Evolutionary conservation across 2,888 invertebrate genomes (phyloP), one percentile per base, ranked within the genome.

Genomic region (Platynereis dumerilii): DNA sequence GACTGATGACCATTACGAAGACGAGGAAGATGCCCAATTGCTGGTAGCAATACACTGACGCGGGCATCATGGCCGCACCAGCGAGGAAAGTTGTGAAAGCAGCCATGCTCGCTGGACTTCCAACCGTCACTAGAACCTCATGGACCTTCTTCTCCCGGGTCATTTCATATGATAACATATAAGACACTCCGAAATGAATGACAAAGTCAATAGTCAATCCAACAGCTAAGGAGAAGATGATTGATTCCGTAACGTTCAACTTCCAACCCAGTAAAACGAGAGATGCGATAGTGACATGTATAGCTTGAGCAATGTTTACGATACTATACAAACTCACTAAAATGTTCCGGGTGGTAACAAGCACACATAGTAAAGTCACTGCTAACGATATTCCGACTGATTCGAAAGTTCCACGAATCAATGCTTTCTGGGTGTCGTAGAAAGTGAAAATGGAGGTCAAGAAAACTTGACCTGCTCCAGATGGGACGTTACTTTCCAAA

Each of bases 171-270:
- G 64, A 75, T 53, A 83, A 71, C 67, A 78, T 64, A 72, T 92
- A 96, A 78, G 92, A 92, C 68, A 96, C 90, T 60, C 91, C 91
- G 80, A 94, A 94, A 84, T 96, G 95, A 64, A 96, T 87, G 84
- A 93, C 93, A 81, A 94, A 95, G 86, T 96, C 96, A 34, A 94
- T 92, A 17, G 94, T 91, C 76, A 96, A 87, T 17, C 96, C 97
- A 73, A 96, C 93, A 12, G 96, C 93, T 10, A 95, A 91, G 12
- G 94, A 93, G 66, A 96, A 90, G n/a, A 94, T 92, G 66, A 95
- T 90, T 76, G 96, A 94, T 85, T 97, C 97, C 70, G 97, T 86
- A 72, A 97, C 90, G 85, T 95, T 95, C 60, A 97, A 87, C 82
- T 92, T 92, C 96, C 96, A 97, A 58, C 91, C 92, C 29, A 86